Conservation (phyloP, 2,113 vertebrate genomes). For the Cranoglanis bouderius region DNA sequence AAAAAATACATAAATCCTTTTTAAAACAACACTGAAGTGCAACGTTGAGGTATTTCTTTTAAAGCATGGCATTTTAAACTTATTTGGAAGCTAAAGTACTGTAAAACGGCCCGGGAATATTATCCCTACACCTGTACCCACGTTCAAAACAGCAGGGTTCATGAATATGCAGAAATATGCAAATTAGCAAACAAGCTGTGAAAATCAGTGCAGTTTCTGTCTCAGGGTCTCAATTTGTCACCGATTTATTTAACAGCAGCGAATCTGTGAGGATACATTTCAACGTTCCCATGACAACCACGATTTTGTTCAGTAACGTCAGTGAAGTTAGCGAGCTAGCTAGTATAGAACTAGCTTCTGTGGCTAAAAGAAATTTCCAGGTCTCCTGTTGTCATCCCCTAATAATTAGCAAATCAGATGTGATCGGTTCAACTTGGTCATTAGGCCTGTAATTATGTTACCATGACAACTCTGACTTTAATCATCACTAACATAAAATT, state of each 20-base stretch:
- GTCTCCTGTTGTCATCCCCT: neutral
- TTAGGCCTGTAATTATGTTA: neutral
- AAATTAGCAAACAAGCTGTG: neutral
- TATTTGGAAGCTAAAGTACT: neutral
- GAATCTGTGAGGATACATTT: neutral
- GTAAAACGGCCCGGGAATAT: neutral
- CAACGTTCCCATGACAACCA: neutral
- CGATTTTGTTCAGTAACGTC: no score
- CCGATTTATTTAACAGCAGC: neutral
- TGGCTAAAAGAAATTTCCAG: neutral
- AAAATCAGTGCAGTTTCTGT: neutral
- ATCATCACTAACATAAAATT: neutral
- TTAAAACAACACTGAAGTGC: neutral
- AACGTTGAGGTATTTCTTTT: neutral
- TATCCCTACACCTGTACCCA: neutral
- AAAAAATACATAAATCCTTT: neutral
- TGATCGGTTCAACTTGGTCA: neutral
- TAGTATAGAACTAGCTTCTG: neutral
- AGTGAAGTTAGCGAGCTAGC: neutral
- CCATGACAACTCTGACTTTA: neutral
- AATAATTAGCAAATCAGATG: neutral
- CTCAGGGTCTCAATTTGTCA: neutral
- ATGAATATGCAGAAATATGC: conserved; percentile 6
- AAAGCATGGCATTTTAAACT: neutral
- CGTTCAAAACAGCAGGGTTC: neutral